Evolutionary conservation across 2,797 vertebrate genomes (phyloP), one percentile per base, ranked within the genome.

Genomic region (Anguilla anguilla): DNA sequence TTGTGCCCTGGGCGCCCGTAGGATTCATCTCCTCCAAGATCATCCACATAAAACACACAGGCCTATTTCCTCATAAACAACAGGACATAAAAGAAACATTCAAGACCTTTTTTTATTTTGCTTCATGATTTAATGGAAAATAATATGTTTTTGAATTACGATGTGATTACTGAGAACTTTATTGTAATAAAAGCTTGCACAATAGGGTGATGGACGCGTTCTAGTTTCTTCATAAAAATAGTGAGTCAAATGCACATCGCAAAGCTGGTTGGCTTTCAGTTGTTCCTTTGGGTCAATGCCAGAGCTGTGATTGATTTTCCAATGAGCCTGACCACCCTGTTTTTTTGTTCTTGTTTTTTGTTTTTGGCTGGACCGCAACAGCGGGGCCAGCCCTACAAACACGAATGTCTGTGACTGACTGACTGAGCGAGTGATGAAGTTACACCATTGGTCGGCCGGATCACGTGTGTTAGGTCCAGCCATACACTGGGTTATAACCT

Each of bases 341-440:
- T 93, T 19, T 89, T 91, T 28, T n/a, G 87, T 46, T 46, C 43
- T 46, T 46, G 43, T 46, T 46, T 46, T 46, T 46, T 46, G 43
- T 46, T 46, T 46, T 46, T 46, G 43, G 43, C 43, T 46, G 43
- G 43, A 46, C 43, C 43, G 43, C 43, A 46, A 46, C 43, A 43
- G 4, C 43, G 4, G 4, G 43, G 4, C 43, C 43, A 43, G 43
- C 43, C 43, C 43, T 43, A 43, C 43, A 43, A 43, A 46, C 43
- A 4, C 43, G 43, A 46, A 6, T 46, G 43, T 46, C 43, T 46
- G 43, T 0, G 43, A 46, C 43, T 46, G 39, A 43, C 39, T 43
- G 39, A 43, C 39, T 43, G 43, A 46, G 43, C 6, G 43, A 46
- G 43, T 46, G 43, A 46, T 46, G 43, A 46, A 46, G 43, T 46